A percentile compares a stretch with the other conserved stretches of the same genome.
These are phyloP conservation scores for Loriculus beryllinus DNA, from an alignment of 2,797 vertebrate genomes.

Conservation along the genomic window DNA sequence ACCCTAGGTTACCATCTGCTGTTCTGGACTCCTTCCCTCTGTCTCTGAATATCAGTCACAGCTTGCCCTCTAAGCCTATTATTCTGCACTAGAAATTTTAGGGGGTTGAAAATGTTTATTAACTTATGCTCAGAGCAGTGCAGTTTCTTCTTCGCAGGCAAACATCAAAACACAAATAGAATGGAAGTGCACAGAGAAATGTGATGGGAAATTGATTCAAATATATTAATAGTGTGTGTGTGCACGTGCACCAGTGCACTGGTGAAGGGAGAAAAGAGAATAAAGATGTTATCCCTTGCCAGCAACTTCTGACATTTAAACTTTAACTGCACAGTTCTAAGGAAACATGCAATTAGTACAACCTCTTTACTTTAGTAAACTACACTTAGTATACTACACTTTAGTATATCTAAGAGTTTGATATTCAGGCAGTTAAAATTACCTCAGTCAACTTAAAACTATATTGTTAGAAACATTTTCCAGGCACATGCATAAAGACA, in stretches of 20 bases:
- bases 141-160: neutral
- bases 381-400: no score
- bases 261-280: neutral
- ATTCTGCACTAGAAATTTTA: neutral
- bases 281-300: neutral
- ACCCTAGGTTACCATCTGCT: constrained; percentile 19
- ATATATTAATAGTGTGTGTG: neutral
- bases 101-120: neutral
- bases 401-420: neutral
- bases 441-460: neutral
- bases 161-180: neutral
- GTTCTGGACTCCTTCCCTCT: constrained; percentile 11
- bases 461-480: neutral
- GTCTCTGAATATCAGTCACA: neutral
- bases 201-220: neutral
- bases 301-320: neutral
- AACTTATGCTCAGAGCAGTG: neutral
- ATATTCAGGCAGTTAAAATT: neutral
- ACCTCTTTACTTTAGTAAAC: no score
- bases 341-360: neutral
- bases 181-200: neutral
- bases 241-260: rapidly evolving
- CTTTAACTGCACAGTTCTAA: neutral
- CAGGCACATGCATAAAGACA: neutral
- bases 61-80: constrained; percentile 9